Evolutionary conservation across 2,797 vertebrate species (phyloP).

Genomic region (Oceanodroma leucorhoa): DNA sequence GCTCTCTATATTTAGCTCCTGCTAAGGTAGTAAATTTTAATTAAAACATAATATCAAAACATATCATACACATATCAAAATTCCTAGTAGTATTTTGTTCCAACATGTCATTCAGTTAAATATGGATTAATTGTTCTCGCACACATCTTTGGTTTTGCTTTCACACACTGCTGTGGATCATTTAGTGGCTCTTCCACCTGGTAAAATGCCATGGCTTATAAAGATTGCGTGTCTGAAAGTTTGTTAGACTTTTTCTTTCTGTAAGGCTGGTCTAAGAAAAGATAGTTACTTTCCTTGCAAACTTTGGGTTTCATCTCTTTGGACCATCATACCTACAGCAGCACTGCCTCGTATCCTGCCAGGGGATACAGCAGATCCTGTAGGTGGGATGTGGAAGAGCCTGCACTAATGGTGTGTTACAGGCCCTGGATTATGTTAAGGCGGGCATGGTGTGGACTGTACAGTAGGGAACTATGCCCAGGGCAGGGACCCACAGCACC

Average conservation of each 20-base stretch:
- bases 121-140: neutral
- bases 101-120: neutral
- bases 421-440: neutral
- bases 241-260: neutral
- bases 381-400: neutral
- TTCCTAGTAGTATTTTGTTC: neutral
- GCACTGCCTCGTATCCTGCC: fast-evolving
- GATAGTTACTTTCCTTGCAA: neutral
- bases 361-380: neutral
- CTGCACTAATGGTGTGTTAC: neutral
- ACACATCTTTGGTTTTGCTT: neutral
- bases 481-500: neutral
- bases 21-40: neutral
- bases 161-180: neutral
- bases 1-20: neutral
- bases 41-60: too few relatives aligned
- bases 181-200: neutral
- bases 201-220: neutral
- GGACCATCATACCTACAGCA: neutral
- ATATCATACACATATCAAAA: neutral
- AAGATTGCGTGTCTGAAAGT: neutral
- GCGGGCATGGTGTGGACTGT: neutral
- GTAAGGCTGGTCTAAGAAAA: neutral
- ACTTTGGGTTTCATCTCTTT: neutral
- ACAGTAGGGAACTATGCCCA: neutral